A percentile compares a stretch with the other conserved stretches of the same genome.
phyloP scores from a whole-genome alignment of 1,140 invertebrate species.

The Drosophila lini region DNA sequence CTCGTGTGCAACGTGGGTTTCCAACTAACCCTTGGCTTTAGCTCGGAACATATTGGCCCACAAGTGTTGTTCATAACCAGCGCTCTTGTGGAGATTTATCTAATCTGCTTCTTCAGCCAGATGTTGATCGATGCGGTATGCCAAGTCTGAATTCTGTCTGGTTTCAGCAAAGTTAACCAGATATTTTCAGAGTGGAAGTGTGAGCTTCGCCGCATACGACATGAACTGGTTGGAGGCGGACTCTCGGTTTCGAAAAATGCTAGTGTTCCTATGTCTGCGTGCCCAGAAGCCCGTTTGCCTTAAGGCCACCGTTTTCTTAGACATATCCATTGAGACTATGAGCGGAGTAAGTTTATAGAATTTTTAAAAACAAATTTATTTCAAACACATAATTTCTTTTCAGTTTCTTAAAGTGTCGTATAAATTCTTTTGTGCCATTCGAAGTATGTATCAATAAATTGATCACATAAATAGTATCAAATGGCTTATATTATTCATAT shows the following conservation, averaged over 20 bases:
- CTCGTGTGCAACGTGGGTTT: conserved; percentile 70
- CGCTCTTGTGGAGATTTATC: conserved; percentile 36
- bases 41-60: conserved; percentile 25
- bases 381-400: background rate
- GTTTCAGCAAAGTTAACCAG: accelerated
- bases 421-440: conserved; percentile 3
- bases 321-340: background rate
- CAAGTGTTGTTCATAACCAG: conserved; percentile 39
- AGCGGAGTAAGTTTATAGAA: background rate
- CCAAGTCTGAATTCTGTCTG: too few species aligned
- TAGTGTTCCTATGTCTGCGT: conserved; percentile 38
- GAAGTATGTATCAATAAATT: background rate
- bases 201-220: conserved; percentile 43
- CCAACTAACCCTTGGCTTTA: conserved; percentile 54
- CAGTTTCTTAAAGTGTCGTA: background rate
- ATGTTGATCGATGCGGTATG: conserved; percentile 63
- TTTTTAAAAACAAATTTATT: background rate
- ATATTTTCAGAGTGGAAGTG: conserved; percentile 38
- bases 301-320: background rate
- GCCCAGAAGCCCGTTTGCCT: conserved; percentile 50
- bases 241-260: conserved; percentile 43
- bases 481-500: background rate
- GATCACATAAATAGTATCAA: background rate
- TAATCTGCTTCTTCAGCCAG: conserved; percentile 59
- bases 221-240: conserved; percentile 55